Evolutionary conservation across 2,797 vertebrate genomes (phyloP), one percentile per base, ranked within the genome.

Genomic region (Danio tinwini): DNA sequence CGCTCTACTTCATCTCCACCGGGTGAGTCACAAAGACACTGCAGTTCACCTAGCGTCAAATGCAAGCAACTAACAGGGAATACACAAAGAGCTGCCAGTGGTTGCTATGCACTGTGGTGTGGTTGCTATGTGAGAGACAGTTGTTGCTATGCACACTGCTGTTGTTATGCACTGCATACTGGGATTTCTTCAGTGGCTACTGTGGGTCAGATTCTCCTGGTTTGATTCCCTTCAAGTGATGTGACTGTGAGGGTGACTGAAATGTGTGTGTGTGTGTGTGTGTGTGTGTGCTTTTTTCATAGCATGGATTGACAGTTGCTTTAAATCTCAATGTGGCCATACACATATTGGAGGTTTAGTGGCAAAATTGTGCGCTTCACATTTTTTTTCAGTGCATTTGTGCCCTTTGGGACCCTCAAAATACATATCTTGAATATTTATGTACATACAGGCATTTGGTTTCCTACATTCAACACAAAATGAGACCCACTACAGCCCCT

Each of bases 401-500:
- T 16, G 6, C 3, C 45, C 39, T 37, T n/a, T 53, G 14, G 10
- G 40, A 58, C 14, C 40, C 39, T 55, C 10, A 0, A 78, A 53
- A 44, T 45, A 63, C 58, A 71, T 52, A 39, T 45, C 39, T 53
- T 71, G 47, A 71, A 63, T 78, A 71, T 71, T 52, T 70, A 78
- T n/a, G 75, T 47, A 47, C 47, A 53, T 58, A 58, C 67, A 59
- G 12, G 45, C 72, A 83, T 62, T 76, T 63, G n/a, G 65, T 53
- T 73, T 74, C 52, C 64, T 64, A 79, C 84, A 86, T 83, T 82
- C 79, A 80, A 80, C 79, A 84, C 81, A 62, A 84, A 67, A 89
- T 79, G 74, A 77, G 86, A 73, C 71, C 80, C 73, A 82, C 50
- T 81, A 37, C 12, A 53, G 65, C 83, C 88, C 86, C 89, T 88